These are phyloP conservation scores for Macroramphosus scolopax DNA, from an alignment of 2,797 vertebrate species.

Conservation along the genomic window DNA sequence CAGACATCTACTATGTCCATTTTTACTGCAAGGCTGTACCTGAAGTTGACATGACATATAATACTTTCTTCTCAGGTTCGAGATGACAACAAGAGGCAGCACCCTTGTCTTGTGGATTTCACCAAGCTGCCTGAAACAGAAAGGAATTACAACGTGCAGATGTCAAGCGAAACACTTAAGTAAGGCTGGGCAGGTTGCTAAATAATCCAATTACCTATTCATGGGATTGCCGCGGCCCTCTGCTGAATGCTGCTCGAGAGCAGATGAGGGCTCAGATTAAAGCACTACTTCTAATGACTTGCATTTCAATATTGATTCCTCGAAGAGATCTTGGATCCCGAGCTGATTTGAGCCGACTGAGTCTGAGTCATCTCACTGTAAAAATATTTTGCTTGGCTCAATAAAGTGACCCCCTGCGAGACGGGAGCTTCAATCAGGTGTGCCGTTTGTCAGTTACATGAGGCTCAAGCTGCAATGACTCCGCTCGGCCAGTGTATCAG, in stretches of 20 bases:
- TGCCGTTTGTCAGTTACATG: constrained; percentile 16
- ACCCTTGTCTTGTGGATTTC: constrained; percentile 98
- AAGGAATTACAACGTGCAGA: constrained; percentile 98
- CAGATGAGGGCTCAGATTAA: constrained; percentile 53
- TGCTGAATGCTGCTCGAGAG: constrained; percentile 22
- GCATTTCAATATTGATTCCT: constrained; percentile 58
- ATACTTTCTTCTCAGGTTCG: constrained; percentile 85
- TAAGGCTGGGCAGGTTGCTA: constrained; percentile 66
- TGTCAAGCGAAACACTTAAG: constrained; percentile 99
- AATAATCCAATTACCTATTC: constrained; percentile 34
- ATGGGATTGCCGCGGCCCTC: constrained; percentile 14
- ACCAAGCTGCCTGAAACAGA: constrained; percentile 96
- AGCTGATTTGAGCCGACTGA: constrained; percentile 37
- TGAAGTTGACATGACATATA: too few relatives aligned
- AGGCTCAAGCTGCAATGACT: too few relatives aligned
- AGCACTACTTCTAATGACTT: constrained; percentile 44
- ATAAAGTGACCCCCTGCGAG: constrained; percentile 12
- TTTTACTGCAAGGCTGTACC: too few relatives aligned
- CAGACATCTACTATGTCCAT: too few relatives aligned
- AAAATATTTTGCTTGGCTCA: constrained; percentile 42
- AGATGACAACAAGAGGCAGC: constrained; percentile 98
- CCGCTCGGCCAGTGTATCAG: too few relatives aligned
- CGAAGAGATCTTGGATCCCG: constrained; percentile 22
- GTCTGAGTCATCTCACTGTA: constrained; percentile 52
- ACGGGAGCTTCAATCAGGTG: constrained; percentile 4